A percentile compares a stretch with the other conserved stretches of the same genome.
Conservation (phyloP, 2,113 vertebrate species). For the Nerophis ophidion region DNA sequence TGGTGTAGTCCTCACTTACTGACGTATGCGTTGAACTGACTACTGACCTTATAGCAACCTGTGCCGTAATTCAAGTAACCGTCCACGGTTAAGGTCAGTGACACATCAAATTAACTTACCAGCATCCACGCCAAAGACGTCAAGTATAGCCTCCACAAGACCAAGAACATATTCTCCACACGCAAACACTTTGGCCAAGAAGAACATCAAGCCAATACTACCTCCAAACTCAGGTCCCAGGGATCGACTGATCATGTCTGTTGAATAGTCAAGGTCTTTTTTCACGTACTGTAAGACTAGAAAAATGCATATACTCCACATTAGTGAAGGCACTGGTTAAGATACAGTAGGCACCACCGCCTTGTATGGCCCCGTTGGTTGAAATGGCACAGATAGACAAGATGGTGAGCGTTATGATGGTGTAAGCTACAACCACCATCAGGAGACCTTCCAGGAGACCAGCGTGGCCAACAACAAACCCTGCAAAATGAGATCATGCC, state of each 20-base stretch:
- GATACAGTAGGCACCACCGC: constrained; percentile 92
- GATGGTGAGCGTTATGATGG: constrained; percentile 84
- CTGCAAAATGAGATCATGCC: constrained; percentile 54
- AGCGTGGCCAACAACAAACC: constrained; percentile 86
- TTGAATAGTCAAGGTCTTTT: constrained; percentile 38
- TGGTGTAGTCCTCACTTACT: too few species aligned
- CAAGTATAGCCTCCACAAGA: constrained; percentile 83
- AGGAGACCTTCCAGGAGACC: constrained; percentile 81
- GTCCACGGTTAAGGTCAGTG: too few species aligned
- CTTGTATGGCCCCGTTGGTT: constrained; percentile 86
- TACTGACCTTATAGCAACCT: too few species aligned
- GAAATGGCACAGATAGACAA: constrained; percentile 89
- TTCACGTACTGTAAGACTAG: background rate
- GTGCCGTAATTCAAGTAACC: too few species aligned
- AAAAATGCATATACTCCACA: background rate
- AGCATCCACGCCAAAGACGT: constrained; percentile 72
- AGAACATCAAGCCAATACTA: constrained; percentile 93
- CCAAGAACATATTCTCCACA: constrained; percentile 87
- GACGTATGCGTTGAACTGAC: too few species aligned
- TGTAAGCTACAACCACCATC: constrained; percentile 84
- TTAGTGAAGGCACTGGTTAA: constrained; percentile 34
- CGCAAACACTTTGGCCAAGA: constrained; percentile 83
- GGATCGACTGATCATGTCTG: constrained; percentile 90
- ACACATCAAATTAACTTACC: constrained; percentile 47
- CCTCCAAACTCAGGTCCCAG: constrained; percentile 89